phyloP scores from a whole-genome alignment of 1,140 invertebrate genomes.

The Heliothis subflexa region DNA sequence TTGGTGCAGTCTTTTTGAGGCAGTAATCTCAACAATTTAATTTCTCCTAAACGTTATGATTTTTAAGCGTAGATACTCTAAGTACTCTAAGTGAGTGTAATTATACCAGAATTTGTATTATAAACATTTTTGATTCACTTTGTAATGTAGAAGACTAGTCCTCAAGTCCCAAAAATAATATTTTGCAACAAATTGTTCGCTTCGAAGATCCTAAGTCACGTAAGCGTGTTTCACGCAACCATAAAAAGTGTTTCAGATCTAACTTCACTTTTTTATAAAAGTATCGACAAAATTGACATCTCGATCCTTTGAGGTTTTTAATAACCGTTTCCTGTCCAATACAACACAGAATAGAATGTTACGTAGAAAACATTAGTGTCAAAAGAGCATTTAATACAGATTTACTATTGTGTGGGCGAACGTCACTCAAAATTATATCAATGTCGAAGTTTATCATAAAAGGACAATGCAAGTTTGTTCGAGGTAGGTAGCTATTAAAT shows the following conservation, averaged over 20 bases:
- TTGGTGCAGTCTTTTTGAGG: neutral
- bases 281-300: slow-evolving; percentile 51
- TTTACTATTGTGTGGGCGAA: slow-evolving; percentile 77
- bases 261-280: slow-evolving; percentile 30
- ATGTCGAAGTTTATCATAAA: slow-evolving; percentile 49
- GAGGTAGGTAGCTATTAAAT: slow-evolving; percentile 43
- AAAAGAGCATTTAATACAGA: slow-evolving; percentile 81
- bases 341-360: slow-evolving; percentile 67
- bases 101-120: too few relatives aligned
- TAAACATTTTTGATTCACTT: too few relatives aligned
- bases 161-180: neutral
- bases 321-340: slow-evolving; percentile 67
- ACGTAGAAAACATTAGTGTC: slow-evolving; percentile 64
- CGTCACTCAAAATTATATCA: slow-evolving; percentile 73
- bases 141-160: too few relatives aligned
- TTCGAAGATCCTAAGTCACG: slow-evolving; percentile 14
- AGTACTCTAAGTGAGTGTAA: too few relatives aligned
- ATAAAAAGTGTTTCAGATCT: slow-evolving; percentile 31
- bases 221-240: slow-evolving; percentile 24
- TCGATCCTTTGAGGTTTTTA: slow-evolving; percentile 57
- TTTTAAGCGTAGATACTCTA: too few relatives aligned
- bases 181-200: neutral
- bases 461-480: slow-evolving; percentile 11
- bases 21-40: too few relatives aligned
- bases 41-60: too few relatives aligned